Base-by-base conservation (phyloP, 2,888 invertebrate species). In the Idaea aversata region DNA sequence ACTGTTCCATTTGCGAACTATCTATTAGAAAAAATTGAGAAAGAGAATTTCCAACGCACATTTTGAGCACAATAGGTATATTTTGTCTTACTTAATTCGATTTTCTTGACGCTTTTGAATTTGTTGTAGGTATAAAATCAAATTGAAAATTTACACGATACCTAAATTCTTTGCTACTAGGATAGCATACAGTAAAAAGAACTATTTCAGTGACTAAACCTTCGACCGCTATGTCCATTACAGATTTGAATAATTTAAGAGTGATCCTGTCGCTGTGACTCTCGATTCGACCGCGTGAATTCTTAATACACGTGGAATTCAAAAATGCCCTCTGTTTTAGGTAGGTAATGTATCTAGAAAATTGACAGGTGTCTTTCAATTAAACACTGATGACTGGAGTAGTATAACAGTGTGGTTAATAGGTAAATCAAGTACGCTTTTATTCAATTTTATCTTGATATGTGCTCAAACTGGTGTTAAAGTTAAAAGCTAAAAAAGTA, bases 211-310 rank as follows among this genome's bases (percentile, higher is more conserved):
- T 69, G 72, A 74, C 75, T 79, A 79, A 83, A 83, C 80, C 80
- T 78, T 75, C 75, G 79, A 76, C 80, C 79, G 77, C 73, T 75
- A 81, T 85, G 87, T 88, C 91, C 89, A 90, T 91, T 91, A 90
- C 83, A 82, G 84, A 86, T 86, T 81, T 92, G 91, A 89, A 92
- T 92, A 90, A 88, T 92, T 91, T 85, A 92, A 78, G 72, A 73
- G 80, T 78, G 78, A 85, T 87, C 83, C 88, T 85, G 88, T 86
- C 83, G 85, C 75, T 81, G 85, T 83, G 70, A 75, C 83, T 82
- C 77, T 77, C 78, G 81, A 81, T 85, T 85, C 77, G 84, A 80
- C 76, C 81, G 76, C 79, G 81, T 91, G 88, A 90, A 92, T 91
- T 82, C 84, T 92, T 92, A 87, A 91, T 90, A 75, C 74, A 67